Evolutionary conservation across 1,140 invertebrate genomes (phyloP), one percentile per base, ranked within the genome.

Genomic region (Centruroides sculpturatus): DNA sequence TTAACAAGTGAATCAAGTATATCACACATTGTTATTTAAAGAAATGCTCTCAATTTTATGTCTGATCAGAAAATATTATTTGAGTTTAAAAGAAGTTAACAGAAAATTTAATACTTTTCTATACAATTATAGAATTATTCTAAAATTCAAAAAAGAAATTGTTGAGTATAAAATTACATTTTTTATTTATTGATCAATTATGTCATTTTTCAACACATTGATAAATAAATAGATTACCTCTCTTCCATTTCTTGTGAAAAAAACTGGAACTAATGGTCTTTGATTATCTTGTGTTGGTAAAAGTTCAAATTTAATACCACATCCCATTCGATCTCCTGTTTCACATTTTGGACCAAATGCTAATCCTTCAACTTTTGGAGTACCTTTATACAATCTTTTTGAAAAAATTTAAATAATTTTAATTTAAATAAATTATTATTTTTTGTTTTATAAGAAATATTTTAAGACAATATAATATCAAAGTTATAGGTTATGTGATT

Each of bases 191-290:
- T 4, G 35, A 11, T 34, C 10, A 13, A 59, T 12, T 52, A 35
- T 41, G 4, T 35, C 10, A n/a, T 49, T 46, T 6, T 51, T n/a
- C 3, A 48, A 53, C 4, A 35, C 12, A 51, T 52, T 59, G 5
- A 49, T 13, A 51, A 34, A 52, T 55, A 35, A 41, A 41, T 23
- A 41, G 5, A 34, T 47, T 64, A 77, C 76, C 70, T 78, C 76
- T 69, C 74, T 75, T 23, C 77, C 75, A 69, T 79, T 79, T 60
- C 70, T 71, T 50, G 76, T 77, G 63, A 79, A 79, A 69, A 77
- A 79, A 23, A 78, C 73, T 56, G 71, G 70, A 46, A 73, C 71
- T 13, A 67, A 62, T 3, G 66, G 60, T 23, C 62, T 59, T 63
- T 57, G 63, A 65, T 47, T 59, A 53, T 69, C 57, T 68, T 67